Evolutionary conservation across 2,888 invertebrate genomes (phyloP), one percentile per base, ranked within the genome.

Genomic region (Lasioglossum vierecki): DNA sequence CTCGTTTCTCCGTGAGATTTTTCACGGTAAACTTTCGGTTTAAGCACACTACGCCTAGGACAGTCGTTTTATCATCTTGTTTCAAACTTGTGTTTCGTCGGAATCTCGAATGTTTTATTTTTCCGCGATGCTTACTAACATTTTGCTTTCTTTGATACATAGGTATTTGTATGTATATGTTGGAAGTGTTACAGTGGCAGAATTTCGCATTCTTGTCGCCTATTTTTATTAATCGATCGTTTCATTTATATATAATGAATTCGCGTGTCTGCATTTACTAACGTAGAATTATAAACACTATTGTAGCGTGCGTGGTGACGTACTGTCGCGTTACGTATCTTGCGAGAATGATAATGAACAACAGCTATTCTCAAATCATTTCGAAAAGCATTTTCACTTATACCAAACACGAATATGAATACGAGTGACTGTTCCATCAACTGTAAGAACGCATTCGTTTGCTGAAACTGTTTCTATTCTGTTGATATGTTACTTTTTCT

Each of bases 241-340:
- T 18, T 39, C 39, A 39, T 15, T 66, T 53, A 41, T 68, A 39
- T 41, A 39, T 41, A 57, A 63, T 8, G 35, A 63, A 63, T 63
- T 8, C 30, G 63, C 63, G 63, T 63, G 63, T 66, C 26, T 76
- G 60, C 35, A 73, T 73, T 60, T 60, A 60, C 72, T 66, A 44
- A 72, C 44, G 8, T 30, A 53, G 49, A 72, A 71, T 66, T 22
- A 22, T 13, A 72, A 30, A 73, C 35, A 53, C 15, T 35, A 76
- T 71, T 18, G 9, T 60, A 39, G 46, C 39, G 6, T 15, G 71
- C 53, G 39, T 15, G 13, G 26, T 39, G 13, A 35, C 30, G 63
- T 63, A 63, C 63, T 63, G 63, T 63, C 63, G 63, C 63, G 63
- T 63, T 63, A 63, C 8, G 30, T 35, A 63, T 18, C 15, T 63